Evolutionary conservation across 1,140 invertebrate genomes (phyloP), one percentile per base, ranked within the genome.

Genomic region (Holotrichia oblita): DNA sequence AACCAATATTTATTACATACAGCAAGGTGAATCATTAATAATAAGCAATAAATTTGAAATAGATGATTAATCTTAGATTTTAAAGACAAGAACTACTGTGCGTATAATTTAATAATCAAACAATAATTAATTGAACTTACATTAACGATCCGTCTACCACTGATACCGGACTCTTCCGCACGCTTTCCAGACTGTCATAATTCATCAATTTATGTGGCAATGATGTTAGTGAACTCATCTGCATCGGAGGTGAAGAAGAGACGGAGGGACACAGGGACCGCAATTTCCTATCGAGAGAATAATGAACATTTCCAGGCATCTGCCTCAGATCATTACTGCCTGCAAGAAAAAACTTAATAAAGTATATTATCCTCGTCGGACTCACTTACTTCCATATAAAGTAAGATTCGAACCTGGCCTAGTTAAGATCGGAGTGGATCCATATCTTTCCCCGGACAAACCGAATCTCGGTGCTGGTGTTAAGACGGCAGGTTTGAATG

Each of bases 401-500:
- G 90, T 90, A 84, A 92, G 89, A 79, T 91, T 90, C 10, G 90
- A 91, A 6, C 90, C 90, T 17, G 91, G 90, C 77, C 91, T 87
- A 3, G 90, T 89, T 69, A 92, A 87, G 48, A 91, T 91, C 2
- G 91, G 92, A 3, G 92, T 92, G 48, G 91, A 93, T 40, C 91
- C 91, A 86, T 92, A 93, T 42, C 91, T 87, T 84, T 92, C 91
- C 3, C 90, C 90, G 3, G 83, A 82, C 76, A 87, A 85, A 73
- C 86, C 85, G 74, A 88, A 86, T 79, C 88, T 83, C 72, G 89
- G 87, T 48, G 89, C 87, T 78, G 89, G 87, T 24, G 89, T 88
- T 82, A 89, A 88, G 59, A 88, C 87, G 75, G 91, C 88, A 78
- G 93, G 93, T 86, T 93, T 93, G 87, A 93, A 94, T 77, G 93